Evolutionary conservation across 2,113 vertebrate species (phyloP).

Genomic region (Hepsetus odoe): DNA sequence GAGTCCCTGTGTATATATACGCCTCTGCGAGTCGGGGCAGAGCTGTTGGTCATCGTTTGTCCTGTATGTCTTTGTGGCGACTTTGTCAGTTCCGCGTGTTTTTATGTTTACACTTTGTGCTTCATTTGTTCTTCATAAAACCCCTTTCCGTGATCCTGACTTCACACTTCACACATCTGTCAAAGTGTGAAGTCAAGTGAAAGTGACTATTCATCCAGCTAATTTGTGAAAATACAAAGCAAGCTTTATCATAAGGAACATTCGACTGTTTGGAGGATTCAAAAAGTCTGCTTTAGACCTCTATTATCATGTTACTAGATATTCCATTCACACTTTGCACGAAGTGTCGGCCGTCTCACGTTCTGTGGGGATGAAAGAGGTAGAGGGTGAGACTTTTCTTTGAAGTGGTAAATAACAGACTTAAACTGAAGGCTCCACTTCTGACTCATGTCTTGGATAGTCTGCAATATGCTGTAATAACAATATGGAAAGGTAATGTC

Average conservation of each 20-base stretch:
- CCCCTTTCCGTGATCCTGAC: too few relatives aligned
- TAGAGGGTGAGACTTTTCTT: background rate
- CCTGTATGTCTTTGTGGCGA: too few relatives aligned
- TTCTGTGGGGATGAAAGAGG: background rate
- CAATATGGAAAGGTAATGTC: background rate
- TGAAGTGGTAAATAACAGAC: slow-evolving; percentile 5
- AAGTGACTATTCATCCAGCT: too few relatives aligned
- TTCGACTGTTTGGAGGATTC: background rate
- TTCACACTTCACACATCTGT: too few relatives aligned
- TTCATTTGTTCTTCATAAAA: too few relatives aligned
- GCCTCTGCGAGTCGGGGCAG: too few relatives aligned
- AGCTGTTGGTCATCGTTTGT: too few relatives aligned
- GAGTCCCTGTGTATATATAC: too few relatives aligned
- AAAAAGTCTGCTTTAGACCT: background rate
- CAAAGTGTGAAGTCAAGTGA: too few relatives aligned
- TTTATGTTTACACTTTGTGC: too few relatives aligned
- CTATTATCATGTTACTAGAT: background rate
- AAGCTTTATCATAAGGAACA: background rate
- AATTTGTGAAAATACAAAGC: background rate
- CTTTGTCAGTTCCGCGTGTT: too few relatives aligned
- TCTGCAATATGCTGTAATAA: slow-evolving; percentile 7
- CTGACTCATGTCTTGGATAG: background rate
- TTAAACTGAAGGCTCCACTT: background rate
- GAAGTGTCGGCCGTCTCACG: background rate
- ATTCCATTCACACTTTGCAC: background rate